Evolutionary conservation across 2,888 invertebrate genomes (phyloP), one percentile per base, ranked within the genome.

Genomic region (Nephrotoma guestfalica): DNA sequence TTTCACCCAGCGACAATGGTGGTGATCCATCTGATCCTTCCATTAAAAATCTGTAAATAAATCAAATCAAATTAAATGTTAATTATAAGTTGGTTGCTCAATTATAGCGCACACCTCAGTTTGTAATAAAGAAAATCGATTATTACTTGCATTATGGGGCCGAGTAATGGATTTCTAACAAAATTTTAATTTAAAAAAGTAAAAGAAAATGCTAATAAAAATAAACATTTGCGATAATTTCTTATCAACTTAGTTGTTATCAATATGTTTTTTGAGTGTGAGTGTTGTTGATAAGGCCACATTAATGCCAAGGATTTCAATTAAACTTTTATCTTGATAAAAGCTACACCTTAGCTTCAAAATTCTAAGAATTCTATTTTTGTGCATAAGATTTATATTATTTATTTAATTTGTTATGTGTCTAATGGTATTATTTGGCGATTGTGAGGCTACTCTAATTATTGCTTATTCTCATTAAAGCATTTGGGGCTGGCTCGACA

Each of bases 1-100:
- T 93, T 90, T 85, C 85, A 41, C 93, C 93, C 89, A 94, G 92
- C 87, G 94, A 93, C 88, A 91, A 91, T 89, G 91, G 91, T 88
- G 91, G 91, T 88, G 91, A 91, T 90, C 91, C 91, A 90, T 91
- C 91, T 89, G 90, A 90, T 90, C 89, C 89, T 88, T 90, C 90
- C 90, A 90, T 90, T 89, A 89, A 87, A 71, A 90, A 89, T 86
- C 0, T 89, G 89, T 85, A n/a, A 86, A 43, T 87, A 87, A 83
- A 83, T 86, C 86, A 13, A 51, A 51, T 6, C 15, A 57, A 86
- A n/a, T 18, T 11, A 71, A 43, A 83, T 3, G 11, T 43, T 11
- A 18, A 18, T 85, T 43, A 1, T 18, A 45, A 15, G 1, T 30
- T 30, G 2, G 3, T 30, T 71, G 2, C 30, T 7, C 30, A 71